phyloP scores from a whole-genome alignment of 2,888 invertebrate species.

The Pseudoips prasinana region DNA sequence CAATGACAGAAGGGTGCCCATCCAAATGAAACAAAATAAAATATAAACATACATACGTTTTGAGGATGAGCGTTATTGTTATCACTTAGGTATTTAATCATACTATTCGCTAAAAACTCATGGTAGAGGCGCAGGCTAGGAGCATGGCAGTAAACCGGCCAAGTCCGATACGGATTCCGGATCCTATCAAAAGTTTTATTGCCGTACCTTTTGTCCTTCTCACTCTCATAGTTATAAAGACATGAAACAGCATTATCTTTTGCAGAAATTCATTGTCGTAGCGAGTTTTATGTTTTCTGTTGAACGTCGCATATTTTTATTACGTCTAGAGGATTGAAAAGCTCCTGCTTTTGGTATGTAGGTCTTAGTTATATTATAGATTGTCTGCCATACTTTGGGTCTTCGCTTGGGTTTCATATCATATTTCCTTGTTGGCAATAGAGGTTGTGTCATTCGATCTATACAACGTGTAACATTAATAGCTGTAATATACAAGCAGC shows the following conservation, averaged over 20 bases:
- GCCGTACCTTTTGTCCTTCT: constrained; percentile 66
- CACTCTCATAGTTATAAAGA: constrained; percentile 62
- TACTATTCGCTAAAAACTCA: too few relatives aligned
- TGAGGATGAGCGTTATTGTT: too few relatives aligned
- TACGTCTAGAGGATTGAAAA: constrained; percentile 71
- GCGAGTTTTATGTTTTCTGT: constrained; percentile 70
- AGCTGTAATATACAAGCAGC: too few relatives aligned
- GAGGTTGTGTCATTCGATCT: too few relatives aligned
- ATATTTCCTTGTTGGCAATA: too few relatives aligned
- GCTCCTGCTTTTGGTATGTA: constrained; percentile 44
- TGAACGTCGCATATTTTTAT: constrained; percentile 78
- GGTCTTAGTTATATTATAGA: constrained; percentile 32
- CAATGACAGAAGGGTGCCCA: too few relatives aligned
- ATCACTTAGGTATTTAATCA: too few relatives aligned
- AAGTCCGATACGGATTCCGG: constrained; percentile 75
- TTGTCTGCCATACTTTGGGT: background rate
- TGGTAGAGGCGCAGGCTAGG: constrained; percentile 16
- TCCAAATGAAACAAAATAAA: too few relatives aligned
- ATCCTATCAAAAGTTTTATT: constrained; percentile 80
- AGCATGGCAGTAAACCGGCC: constrained; percentile 63
- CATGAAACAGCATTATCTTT: constrained; percentile 71
- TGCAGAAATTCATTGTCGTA: constrained; percentile 80
- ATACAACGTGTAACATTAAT: too few relatives aligned
- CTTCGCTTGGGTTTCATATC: background rate
- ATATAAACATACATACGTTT: too few relatives aligned